Evolutionary conservation across 23 tunicate genomes (phyloP), one percentile per base, ranked within the genome.

Genomic region (Halocynthia aurantium): DNA sequence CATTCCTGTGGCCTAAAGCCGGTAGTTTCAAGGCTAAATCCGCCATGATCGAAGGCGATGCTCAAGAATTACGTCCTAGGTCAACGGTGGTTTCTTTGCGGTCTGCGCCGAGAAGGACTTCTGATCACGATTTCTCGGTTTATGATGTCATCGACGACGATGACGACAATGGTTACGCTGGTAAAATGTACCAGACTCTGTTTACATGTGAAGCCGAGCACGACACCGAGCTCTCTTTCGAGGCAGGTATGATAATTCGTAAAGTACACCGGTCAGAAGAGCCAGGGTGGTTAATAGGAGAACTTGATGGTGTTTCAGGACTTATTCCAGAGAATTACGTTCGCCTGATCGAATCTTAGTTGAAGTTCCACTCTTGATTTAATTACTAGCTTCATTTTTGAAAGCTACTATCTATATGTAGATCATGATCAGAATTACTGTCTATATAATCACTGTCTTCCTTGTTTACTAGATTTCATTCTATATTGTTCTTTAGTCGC

Each of bases 251-350:
- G 51, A n/a, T 89, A 4, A 61, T 89, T 12, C 52, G 56, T 18
- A 61, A 89, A 7, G 77, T 89, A 6, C 61, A 7, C 17, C 52
- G 18, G n/a, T 77, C 96, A 7, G 80, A 81, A 8, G 96, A 89
- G 70, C 96, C 96, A 6, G 96, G 96, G 6, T 89, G 96, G 96
- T 60, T 89, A 6, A 20, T 6, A 10, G 96, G 88, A 10, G 55
- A 65, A 6, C 53, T 89, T 55, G 82, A 89, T 71, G 85, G 85
- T 6, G 76, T 80, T 52, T 51, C 31, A 1, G 96, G 96, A 5
- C 82, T 89, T 15, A 71, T 89, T 7, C 96, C 96, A 6, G 66
- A 73, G 15, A 89, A 89, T 53, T 89, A 89, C 82, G 76, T 89
- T 19, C 62, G 62, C 5, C 65, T 54, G 40, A 31, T 31, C 44